phyloP scores from a whole-genome alignment of 2,113 vertebrate species.

The Cathartes aura region DNA sequence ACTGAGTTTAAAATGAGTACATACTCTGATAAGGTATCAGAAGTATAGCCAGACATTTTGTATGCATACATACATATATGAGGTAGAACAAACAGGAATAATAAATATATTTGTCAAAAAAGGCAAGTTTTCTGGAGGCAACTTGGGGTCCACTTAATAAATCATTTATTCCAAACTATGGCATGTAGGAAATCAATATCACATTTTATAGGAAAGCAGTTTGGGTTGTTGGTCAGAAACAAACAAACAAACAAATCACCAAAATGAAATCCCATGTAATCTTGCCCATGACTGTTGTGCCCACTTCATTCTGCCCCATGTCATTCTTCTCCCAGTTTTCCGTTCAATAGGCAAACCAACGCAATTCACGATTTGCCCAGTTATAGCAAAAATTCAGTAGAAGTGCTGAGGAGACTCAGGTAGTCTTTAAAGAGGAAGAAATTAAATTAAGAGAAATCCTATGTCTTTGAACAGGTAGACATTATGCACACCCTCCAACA shows the following conservation, averaged over 20 bases:
- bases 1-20: neutral
- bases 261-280: neutral
- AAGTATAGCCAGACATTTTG: neutral
- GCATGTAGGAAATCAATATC: neutral
- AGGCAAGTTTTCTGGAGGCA: neutral
- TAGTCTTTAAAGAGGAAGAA: neutral
- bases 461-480: neutral
- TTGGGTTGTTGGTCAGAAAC: neutral
- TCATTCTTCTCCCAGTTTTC: neutral
- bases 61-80: accelerated
- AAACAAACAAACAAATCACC: neutral
- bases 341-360: neutral
- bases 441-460: neutral
- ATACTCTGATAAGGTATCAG: neutral
- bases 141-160: neutral
- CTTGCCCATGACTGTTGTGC: neutral
- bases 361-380: neutral
- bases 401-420: neutral
- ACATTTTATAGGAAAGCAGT: neutral
- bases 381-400: neutral
- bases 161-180: neutral
- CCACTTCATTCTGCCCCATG: neutral
- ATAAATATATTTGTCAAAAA: neutral
- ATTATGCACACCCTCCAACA: neutral
- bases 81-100: neutral